Base-by-base conservation (phyloP, 2,888 invertebrate genomes). In the Drosophila formosana region DNA sequence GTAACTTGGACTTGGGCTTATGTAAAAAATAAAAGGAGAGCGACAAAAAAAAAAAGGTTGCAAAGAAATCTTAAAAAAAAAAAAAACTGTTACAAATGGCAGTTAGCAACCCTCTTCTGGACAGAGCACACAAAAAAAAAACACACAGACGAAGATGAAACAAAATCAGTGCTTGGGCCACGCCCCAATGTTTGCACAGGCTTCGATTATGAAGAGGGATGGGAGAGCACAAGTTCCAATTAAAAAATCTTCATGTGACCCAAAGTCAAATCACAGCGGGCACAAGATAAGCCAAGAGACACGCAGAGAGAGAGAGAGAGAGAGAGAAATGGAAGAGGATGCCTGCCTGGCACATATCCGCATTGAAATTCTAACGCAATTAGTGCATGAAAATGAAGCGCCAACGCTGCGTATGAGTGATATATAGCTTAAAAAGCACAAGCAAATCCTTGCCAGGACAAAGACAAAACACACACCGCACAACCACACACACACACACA, bases 291-390 rank as follows among this genome's bases (percentile, higher is more conserved):
- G 47, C 65, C 52, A 23, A 7, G 32, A 51, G 18, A 13, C 23
- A 45, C 32, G n/a, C 1, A 46, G 28, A 11, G 13, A 34, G 28
- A n/a, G 37, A 2, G 13, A 41, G 0, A 7, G 13, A 30, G 7
- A 9, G 39, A 7, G 3, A 41, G 51, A 2, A 30, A 3, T 18
- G 28, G n/a, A 4, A 26, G 47, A 9, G 18, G 18, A 18, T 18
- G 18, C 2, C 18, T 11, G 23, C 8, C 9, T 30, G 25, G 43
- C 46, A 39, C 30, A 65, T 45, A 73, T 61, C 56, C 57, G 68
- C 72, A 83, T 83, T 81, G 87, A 87, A 87, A 83, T 80, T 84
- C 88, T 82, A 87, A 82, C 88, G 82, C 83, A 87, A 83, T 83
- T 83, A 83, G 85, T 87, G 80, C 88, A 87, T 83, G 85, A 87